These are phyloP conservation scores for Lycocerus yunnanus DNA, from an alignment of 2,888 invertebrate genomes.

Conservation along the genomic window DNA sequence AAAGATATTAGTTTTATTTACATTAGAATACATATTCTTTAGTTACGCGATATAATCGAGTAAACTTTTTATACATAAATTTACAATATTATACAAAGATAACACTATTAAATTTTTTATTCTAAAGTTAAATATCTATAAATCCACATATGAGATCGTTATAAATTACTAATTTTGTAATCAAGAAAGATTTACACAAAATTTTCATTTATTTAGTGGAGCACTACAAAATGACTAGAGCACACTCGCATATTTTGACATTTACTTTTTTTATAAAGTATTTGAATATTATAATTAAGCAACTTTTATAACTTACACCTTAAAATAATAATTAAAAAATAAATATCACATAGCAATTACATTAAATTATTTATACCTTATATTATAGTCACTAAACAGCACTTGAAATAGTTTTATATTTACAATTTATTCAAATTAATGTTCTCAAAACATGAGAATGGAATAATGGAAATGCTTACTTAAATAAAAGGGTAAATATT, in stretches of 20 bases:
- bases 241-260: slow-evolving; percentile 35
- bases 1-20: not conserved
- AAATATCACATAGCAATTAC: not conserved
- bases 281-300: not conserved
- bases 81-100: not conserved
- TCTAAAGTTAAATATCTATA: not conserved
- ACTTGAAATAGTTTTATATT: not conserved
- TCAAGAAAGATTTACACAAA: not conserved
- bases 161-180: slow-evolving; percentile 9
- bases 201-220: slow-evolving; percentile 33
- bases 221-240: slow-evolving; percentile 43
- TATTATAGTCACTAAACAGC: slow-evolving; percentile 2
- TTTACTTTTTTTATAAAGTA: not conserved
- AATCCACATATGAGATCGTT: slow-evolving; percentile 19
- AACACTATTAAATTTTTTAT: not conserved
- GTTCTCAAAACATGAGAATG: not conserved
- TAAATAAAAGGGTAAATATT: not conserved
- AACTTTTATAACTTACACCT: not conserved
- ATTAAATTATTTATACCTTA: not conserved
- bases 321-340: not conserved
- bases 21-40: not conserved
- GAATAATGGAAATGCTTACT: not conserved
- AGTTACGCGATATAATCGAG: not conserved
- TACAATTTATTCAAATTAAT: not conserved
- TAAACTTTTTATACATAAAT: not conserved